phyloP scores from a whole-genome alignment of 2,888 invertebrate genomes.

The Iselma pallidipennis region DNA sequence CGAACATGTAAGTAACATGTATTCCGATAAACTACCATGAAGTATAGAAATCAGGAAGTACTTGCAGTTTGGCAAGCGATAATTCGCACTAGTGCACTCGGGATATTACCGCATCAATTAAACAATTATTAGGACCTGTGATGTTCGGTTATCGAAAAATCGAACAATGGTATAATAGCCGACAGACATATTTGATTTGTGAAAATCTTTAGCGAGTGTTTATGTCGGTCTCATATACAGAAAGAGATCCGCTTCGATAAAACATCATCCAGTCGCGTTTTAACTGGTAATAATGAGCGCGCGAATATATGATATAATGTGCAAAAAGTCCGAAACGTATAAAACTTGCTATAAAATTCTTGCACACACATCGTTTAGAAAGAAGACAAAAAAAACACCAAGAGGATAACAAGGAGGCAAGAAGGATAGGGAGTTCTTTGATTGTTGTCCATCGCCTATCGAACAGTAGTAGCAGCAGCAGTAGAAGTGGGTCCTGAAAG shows the following conservation, averaged over 20 bases:
- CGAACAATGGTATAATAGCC: not conserved
- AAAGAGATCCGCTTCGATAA: conserved; percentile 1
- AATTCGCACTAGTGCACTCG: too few relatives aligned
- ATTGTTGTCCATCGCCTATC: too few relatives aligned
- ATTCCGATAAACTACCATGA: too few relatives aligned
- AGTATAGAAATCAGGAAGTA: too few relatives aligned
- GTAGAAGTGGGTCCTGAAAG: conserved; percentile 36
- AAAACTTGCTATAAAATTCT: conserved; percentile 42
- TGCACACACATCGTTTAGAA: conserved; percentile 31
- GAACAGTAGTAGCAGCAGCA: too few relatives aligned
- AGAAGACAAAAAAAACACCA: not conserved
- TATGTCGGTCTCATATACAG: not conserved
- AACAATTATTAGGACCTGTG: not conserved
- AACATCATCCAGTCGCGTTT: not conserved
- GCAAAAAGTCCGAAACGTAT: conserved; percentile 26
- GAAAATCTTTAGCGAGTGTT: not conserved
- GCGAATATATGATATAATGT: conserved; percentile 13
- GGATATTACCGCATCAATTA: too few relatives aligned
- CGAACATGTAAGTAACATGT: too few relatives aligned
- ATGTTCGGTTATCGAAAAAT: not conserved
- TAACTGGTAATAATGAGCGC: not conserved
- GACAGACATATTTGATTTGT: not conserved
- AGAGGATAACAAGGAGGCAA: conserved; percentile 20
- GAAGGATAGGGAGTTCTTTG: too few relatives aligned
- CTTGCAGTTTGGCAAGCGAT: too few relatives aligned